These are phyloP conservation scores for Melanerpes aurifrons DNA, from an alignment of 2,113 vertebrate species.

Conservation along the genomic window DNA sequence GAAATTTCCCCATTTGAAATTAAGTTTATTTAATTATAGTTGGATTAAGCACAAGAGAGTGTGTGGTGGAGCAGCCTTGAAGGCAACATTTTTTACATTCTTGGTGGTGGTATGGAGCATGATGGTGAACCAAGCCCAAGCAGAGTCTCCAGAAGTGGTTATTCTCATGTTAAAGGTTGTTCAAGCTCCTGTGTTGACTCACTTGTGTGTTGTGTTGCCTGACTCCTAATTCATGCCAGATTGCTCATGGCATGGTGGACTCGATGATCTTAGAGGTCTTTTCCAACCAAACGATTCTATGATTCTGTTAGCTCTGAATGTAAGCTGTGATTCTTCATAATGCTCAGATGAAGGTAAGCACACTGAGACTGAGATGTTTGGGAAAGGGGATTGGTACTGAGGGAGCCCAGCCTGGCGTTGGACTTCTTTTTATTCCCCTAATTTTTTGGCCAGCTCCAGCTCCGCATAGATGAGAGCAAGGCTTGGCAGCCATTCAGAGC, in stretches of 20 bases:
- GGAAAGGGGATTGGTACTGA: not conserved
- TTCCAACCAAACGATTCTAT: not conserved
- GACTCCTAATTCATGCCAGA: not conserved
- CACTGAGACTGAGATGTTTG: not conserved
- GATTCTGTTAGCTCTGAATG: not conserved
- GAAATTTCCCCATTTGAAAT: not conserved
- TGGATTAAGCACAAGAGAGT: not conserved
- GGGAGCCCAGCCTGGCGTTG: not conserved
- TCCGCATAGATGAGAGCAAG: not conserved
- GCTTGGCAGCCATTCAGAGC: constrained; percentile 11
- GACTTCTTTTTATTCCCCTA: not conserved
- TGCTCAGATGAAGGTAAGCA: not conserved
- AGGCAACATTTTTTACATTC: not conserved
- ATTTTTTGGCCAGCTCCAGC: not conserved
- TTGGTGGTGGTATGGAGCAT: not conserved
- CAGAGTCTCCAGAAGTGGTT: not conserved
- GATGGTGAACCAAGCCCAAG: not conserved
- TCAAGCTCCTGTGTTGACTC: not conserved
- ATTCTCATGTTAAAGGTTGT: not conserved
- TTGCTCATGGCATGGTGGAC: not conserved
- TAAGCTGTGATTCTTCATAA: not conserved
- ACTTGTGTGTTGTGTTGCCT: not conserved
- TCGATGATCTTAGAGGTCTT: too few relatives aligned
- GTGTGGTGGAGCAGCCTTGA: not conserved
- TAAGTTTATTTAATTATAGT: not conserved